These are phyloP conservation scores for Passer montanus DNA, from an alignment of 2,113 vertebrate genomes.

Conservation along the genomic window DNA sequence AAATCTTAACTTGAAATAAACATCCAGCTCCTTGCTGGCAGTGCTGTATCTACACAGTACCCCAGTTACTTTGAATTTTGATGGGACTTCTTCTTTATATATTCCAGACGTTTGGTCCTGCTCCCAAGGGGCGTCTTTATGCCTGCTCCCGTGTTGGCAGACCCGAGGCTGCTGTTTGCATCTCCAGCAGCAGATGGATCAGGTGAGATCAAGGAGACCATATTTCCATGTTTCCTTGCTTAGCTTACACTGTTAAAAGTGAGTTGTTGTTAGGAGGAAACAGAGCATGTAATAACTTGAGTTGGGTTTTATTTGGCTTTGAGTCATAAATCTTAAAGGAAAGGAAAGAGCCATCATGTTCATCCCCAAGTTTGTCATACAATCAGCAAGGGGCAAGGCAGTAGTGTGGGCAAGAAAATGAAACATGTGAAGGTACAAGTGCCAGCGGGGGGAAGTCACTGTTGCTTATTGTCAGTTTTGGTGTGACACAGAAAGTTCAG, in stretches of 20 bases:
- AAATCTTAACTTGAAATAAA: background rate
- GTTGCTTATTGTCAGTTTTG: slow-evolving; percentile 74
- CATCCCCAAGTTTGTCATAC: slow-evolving; percentile 62
- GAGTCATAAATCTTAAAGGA: slow-evolving; percentile 62
- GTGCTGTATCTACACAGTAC: background rate
- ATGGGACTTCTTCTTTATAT: background rate
- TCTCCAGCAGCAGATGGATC: slow-evolving; percentile 18
- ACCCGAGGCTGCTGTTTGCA: slow-evolving; percentile 3
- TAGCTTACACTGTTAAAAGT: slow-evolving; percentile 42
- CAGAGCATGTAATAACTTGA: slow-evolving; percentile 47
- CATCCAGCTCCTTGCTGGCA: background rate
- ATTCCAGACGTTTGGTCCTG: background rate
- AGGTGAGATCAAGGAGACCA: slow-evolving; percentile 25
- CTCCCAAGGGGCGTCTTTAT: background rate
- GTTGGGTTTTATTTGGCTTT: slow-evolving; percentile 57
- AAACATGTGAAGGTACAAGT: slow-evolving; percentile 69
- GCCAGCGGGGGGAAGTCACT: slow-evolving; percentile 66
- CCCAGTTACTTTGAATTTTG: background rate
- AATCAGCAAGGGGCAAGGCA: slow-evolving; percentile 64
- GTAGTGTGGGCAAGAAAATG: slow-evolving; percentile 66
- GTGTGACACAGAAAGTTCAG: slow-evolving; percentile 72
- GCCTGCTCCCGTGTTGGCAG: background rate
- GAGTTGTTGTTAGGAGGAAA: slow-evolving; percentile 45
- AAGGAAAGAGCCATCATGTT: slow-evolving; percentile 60
- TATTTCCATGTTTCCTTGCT: slow-evolving; percentile 51